Conservation (phyloP, 2,888 invertebrate species). For the Aproaerema taeniolella region DNA sequence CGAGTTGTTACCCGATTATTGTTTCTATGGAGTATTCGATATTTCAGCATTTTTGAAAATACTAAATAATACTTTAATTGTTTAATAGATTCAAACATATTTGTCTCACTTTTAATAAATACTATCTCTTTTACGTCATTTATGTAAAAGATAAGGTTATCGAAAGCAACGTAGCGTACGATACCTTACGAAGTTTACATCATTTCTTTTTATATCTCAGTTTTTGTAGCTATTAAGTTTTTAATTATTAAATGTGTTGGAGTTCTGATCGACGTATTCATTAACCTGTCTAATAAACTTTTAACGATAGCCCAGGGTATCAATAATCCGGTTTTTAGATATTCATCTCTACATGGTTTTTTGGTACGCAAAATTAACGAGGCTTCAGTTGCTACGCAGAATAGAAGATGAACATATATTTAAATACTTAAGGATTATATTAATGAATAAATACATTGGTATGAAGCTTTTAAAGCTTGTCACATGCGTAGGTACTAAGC, state of each 20-base stretch:
- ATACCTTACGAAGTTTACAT: slow-evolving; percentile 3
- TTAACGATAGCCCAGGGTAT: neutral
- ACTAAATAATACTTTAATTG: no score
- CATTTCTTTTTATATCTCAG: slow-evolving; percentile 6
- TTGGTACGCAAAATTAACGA: neutral
- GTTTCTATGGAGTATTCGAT: no score
- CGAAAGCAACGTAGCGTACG: neutral
- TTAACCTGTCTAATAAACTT: slow-evolving; percentile 1
- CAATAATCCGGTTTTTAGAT: neutral
- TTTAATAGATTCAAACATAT: neutral
- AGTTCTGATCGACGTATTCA: neutral
- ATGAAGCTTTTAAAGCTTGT: neutral
- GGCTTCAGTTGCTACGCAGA: neutral
- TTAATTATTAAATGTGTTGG: slow-evolving; percentile 5
- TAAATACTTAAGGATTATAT: neutral
- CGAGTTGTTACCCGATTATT: no score
- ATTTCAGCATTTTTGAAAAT: no score
- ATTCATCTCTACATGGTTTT: neutral
- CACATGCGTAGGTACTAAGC: no score
- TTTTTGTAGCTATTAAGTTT: slow-evolving; percentile 6
- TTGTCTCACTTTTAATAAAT: neutral
- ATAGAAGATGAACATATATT: neutral
- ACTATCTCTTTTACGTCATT: neutral
- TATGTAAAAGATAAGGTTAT: neutral
- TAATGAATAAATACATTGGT: neutral